Base-by-base conservation (phyloP, 2,113 vertebrate genomes). In the Dinomys branickii region DNA sequence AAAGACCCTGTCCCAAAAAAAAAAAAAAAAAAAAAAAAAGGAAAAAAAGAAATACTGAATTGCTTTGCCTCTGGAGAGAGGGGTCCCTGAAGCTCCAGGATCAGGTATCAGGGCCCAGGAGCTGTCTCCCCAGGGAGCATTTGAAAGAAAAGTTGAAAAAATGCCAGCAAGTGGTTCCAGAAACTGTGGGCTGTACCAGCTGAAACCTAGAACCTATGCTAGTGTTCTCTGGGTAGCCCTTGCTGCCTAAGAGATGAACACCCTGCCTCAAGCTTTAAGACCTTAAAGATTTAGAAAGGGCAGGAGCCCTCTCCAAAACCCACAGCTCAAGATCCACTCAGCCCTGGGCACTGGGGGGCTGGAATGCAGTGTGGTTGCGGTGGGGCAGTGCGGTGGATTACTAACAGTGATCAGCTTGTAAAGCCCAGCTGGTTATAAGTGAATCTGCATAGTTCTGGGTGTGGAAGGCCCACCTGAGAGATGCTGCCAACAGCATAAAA, bases 71-170 rank as follows among this genome's bases (percentile, higher is more conserved):
- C 44, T 2, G 17, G 20, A 24, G n/a, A 86, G n/a, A 54, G 35
- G 24, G 63, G 13, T 69, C 52, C 52, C 47, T 92, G 44, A 85
- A 63, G 69, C 41, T 69, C 5, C 7, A n/a, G 58, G 52, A 73
- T 41, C 52, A n/a, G 59, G 47, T 50, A 33, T 75, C 59, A 67
- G 50, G 41, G 28, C 61, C 82, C 88, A 75, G 88, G 87, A 47
- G 26, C 17, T 71, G 47, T 41, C 83, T 94, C 71, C 19, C 71
- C 67, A 59, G 83, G 5, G 54, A 0, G 13, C 22, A 77, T 54
- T 92, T 91, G 85, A 78, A 71, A 95, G 65, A 94, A 69, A 85
- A 89, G 33, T 56, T 85, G 59, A 86, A 52, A 47, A 73, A 88
- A 44, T 67, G 65, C 91, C 89, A 94, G 38, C 69, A 52, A 83